Conservation (phyloP, 2,888 invertebrate species). For the Harpalus rufipes region DNA sequence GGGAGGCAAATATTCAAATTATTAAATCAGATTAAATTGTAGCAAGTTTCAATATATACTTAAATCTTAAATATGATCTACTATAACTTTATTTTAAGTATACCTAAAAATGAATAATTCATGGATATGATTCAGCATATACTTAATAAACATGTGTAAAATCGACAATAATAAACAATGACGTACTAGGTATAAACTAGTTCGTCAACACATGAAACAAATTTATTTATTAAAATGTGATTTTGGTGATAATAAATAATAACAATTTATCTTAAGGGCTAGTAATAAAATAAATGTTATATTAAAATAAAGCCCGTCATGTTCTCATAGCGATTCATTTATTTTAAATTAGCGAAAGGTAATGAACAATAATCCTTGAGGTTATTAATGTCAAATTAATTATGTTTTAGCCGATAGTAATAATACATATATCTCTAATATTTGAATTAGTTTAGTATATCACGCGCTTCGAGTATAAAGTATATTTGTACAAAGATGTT, state of each 20-base stretch:
- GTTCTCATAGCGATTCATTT: conserved; percentile 30
- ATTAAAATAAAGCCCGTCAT: conserved; percentile 27
- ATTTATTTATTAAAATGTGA: not conserved
- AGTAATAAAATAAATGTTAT: not conserved
- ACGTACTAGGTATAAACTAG: too few species aligned
- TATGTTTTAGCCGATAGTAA: conserved; percentile 35
- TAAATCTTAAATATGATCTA: not conserved
- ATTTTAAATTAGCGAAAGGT: conserved; percentile 48
- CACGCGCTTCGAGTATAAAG: not conserved
- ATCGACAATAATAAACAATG: not conserved
- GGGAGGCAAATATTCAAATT: too few species aligned
- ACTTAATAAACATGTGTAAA: not conserved
- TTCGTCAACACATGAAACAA: not conserved
- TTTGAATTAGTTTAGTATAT: conserved; percentile 7
- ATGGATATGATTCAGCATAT: conserved; percentile 28
- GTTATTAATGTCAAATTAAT: conserved; percentile 58
- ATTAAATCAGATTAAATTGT: conserved; percentile 2
- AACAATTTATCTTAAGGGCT: not conserved
- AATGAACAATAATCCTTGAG: conserved; percentile 47
- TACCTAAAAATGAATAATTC: not conserved
- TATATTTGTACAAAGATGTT: conserved; percentile 9
- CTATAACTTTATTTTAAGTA: not conserved
- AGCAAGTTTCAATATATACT: not conserved
- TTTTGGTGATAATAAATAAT: not conserved
- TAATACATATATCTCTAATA: not conserved